Conservation (phyloP, 2,888 invertebrate species). For the Plusia festucae region DNA sequence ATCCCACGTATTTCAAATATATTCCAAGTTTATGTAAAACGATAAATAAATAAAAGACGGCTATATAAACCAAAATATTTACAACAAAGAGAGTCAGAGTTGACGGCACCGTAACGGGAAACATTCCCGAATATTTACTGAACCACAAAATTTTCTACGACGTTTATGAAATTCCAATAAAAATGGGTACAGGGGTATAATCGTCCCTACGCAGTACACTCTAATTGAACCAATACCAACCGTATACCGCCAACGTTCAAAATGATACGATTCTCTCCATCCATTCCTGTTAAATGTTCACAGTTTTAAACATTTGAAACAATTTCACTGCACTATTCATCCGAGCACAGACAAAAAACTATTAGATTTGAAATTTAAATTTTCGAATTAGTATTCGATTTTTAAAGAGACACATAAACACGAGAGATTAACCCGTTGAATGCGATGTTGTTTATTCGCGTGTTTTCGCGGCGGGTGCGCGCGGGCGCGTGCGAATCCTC, state of each 20-base stretch:
- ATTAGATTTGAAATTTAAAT: constrained; percentile 14
- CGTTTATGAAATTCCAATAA: constrained; percentile 19
- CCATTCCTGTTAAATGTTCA: constrained; percentile 89
- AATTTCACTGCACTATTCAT: constrained; percentile 65
- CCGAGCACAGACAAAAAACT: constrained; percentile 61
- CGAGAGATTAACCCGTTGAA: constrained; percentile 26
- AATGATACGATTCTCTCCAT: constrained; percentile 97
- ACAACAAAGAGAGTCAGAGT: constrained; percentile 10
- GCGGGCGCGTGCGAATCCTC: constrained; percentile 64
- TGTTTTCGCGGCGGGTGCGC: constrained; percentile 34
- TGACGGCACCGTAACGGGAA: constrained; percentile 11
- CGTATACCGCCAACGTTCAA: constrained; percentile 98
- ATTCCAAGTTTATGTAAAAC: background rate
- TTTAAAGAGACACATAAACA: constrained; percentile 43
- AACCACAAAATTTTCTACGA: background rate
- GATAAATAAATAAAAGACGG: background rate
- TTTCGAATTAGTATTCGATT: constrained; percentile 18
- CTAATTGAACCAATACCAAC: constrained; percentile 66
- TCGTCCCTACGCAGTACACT: background rate
- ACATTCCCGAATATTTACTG: constrained; percentile 3
- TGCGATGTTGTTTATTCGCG: constrained; percentile 46
- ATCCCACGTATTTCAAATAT: background rate
- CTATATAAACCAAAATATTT: background rate
- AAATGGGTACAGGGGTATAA: constrained; percentile 5
- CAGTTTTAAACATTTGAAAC: constrained; percentile 67